Evolutionary conservation across 2,888 invertebrate genomes (phyloP).

Genomic region (Drosophila pseudotalamancana): DNA sequence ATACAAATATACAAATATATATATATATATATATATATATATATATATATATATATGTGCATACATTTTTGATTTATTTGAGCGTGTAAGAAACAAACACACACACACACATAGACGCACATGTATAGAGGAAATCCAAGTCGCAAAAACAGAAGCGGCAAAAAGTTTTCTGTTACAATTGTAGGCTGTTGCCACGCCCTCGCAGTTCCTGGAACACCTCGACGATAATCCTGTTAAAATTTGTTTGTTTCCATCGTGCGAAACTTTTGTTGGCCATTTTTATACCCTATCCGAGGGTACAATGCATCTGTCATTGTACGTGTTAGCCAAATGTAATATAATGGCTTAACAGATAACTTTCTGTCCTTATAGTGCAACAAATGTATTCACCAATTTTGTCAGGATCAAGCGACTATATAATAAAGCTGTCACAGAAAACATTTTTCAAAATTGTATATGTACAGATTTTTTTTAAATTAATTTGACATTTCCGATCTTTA

Average conservation of each 20-base stretch:
- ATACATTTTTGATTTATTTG: constrained; percentile 74
- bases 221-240: constrained; percentile 75
- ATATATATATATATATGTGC: constrained; percentile 46
- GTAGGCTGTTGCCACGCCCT: constrained; percentile 48
- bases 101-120: constrained; percentile 7
- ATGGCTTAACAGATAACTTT: too few species aligned
- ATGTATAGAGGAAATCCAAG: constrained; percentile 43
- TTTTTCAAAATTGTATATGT: too few species aligned
- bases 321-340: not conserved
- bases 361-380: too few species aligned
- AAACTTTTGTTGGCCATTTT: constrained; percentile 48
- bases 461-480: too few species aligned
- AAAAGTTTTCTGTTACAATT: constrained; percentile 61
- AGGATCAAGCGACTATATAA: too few species aligned
- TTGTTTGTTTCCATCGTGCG: constrained; percentile 67
- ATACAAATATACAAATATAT: too few species aligned
- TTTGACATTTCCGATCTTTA: too few species aligned
- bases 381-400: too few species aligned
- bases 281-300: not conserved
- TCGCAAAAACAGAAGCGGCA: constrained; percentile 68
- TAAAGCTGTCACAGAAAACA: too few species aligned
- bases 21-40: constrained; percentile 52
- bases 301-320: not conserved
- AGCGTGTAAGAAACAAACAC: constrained; percentile 63
- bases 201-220: constrained; percentile 48